Evolutionary conservation across 2,888 invertebrate species (phyloP).

Genomic region (Chrysomela aeneicollis): DNA sequence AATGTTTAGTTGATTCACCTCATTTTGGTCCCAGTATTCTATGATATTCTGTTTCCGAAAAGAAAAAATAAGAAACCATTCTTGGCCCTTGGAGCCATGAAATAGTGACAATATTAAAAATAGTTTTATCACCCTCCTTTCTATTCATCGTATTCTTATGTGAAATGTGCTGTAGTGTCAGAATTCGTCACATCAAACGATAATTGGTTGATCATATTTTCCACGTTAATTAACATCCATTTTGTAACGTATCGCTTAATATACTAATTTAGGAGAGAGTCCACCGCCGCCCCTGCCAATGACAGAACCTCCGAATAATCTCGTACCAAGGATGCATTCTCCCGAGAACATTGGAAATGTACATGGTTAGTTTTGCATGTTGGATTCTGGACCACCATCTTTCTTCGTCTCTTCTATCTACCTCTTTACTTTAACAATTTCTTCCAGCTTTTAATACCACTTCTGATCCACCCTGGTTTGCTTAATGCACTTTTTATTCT

Average conservation of each 20-base stretch:
- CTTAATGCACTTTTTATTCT: background rate
- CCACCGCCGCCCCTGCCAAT: conserved; percentile 69
- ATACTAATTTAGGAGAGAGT: conserved; percentile 62
- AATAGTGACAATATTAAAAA: too few relatives aligned
- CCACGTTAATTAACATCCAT: conserved; percentile 25
- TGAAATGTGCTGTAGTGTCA: background rate
- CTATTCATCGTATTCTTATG: too few relatives aligned
- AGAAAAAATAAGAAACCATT: too few relatives aligned
- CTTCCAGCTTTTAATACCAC: conserved; percentile 1
- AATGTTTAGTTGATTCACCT: too few relatives aligned
- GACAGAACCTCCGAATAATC: conserved; percentile 64
- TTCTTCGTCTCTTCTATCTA: conserved; percentile 31
- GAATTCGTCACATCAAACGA: background rate
- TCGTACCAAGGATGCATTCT: conserved; percentile 52
- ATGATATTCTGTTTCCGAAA: too few relatives aligned
- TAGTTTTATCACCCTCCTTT: too few relatives aligned
- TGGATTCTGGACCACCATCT: conserved; percentile 31
- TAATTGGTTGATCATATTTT: background rate
- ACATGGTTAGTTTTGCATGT: conserved; percentile 57
- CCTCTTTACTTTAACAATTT: conserved; percentile 24
- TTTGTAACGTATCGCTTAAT: conserved; percentile 26
- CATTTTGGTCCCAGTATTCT: too few relatives aligned
- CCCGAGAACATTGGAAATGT: conserved; percentile 56
- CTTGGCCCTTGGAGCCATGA: too few relatives aligned
- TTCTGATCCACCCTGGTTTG: background rate